Conservation (phyloP, 2,888 invertebrate species). For the Sminthurides aquaticus region DNA sequence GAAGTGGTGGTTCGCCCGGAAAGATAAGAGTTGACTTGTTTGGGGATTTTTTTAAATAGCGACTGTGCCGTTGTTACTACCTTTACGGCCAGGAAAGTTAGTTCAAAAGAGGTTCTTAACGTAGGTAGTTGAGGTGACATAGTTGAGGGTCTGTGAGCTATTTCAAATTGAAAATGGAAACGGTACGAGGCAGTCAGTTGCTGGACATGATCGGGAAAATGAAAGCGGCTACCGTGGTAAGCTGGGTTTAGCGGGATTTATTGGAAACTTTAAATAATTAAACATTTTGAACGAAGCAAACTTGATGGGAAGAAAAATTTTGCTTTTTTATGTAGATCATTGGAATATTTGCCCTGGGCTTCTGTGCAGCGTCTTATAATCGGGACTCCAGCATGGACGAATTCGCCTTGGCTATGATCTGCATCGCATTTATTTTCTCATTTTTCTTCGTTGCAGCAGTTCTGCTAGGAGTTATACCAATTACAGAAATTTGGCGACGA, state of each 20-base stretch:
- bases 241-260: too few species aligned
- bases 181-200: not conserved
- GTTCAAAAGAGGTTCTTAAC: too few species aligned
- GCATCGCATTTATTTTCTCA: conserved; percentile 5
- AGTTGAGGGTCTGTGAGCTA: too few species aligned
- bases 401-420: conserved; percentile 9
- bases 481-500: conserved; percentile 4
- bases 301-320: not conserved
- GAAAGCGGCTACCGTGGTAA: not conserved
- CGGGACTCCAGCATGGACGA: not conserved
- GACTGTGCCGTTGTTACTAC: too few species aligned
- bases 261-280: not conserved
- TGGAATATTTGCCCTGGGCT: conserved; percentile 3
- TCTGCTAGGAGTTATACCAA: not conserved
- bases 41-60: too few species aligned
- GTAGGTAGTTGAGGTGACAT: too few species aligned
- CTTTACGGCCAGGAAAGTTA: too few species aligned
- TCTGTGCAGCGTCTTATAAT: not conserved
- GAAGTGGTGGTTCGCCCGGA: too few species aligned
- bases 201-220: not conserved
- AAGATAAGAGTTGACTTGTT: too few species aligned
- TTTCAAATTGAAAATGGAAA: too few species aligned
- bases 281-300: not conserved
- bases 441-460: not conserved
- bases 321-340: conserved; percentile 4